Evolutionary conservation across 2,888 invertebrate species (phyloP).

Genomic region (Margaritifera margaritifera): DNA sequence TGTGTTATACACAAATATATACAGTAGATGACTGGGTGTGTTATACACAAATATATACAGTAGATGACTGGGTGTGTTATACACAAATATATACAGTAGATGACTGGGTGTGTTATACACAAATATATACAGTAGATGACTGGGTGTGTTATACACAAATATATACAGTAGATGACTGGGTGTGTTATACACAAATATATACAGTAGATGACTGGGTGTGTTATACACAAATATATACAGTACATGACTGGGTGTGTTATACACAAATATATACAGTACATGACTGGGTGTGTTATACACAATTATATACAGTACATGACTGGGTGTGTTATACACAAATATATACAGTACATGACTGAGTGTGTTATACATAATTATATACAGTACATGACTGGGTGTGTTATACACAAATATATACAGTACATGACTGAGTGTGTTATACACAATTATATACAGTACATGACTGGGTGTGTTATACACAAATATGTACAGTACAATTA

Average conservation of each 20-base stretch:
- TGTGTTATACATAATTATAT: no score
- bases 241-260: neutral
- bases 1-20: no score
- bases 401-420: neutral
- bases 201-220: neutral
- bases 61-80: neutral
- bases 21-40: neutral
- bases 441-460: neutral
- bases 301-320: neutral
- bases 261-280: neutral
- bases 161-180: neutral
- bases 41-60: neutral
- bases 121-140: neutral
- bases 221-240: neutral
- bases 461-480: no score
- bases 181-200: no score
- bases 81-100: neutral
- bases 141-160: no score
- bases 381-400: neutral
- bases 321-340: no score
- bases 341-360: neutral
- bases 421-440: neutral
- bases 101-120: no score
- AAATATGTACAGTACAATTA: neutral
- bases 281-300: no score